phyloP scores from a whole-genome alignment of 2,888 invertebrate genomes.

The Campoletis raptor region DNA sequence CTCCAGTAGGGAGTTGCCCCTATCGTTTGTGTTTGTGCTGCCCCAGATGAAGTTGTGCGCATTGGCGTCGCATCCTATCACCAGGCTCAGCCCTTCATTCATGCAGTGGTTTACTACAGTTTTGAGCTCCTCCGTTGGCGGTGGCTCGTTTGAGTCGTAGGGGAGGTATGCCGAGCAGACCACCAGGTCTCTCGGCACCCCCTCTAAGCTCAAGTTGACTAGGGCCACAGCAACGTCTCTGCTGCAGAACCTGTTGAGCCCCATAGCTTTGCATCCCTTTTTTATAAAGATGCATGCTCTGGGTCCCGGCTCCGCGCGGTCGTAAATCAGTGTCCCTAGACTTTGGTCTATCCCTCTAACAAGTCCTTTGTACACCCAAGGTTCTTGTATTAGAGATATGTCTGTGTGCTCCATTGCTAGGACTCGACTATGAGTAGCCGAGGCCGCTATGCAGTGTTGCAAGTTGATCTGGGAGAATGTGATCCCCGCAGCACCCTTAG shows the following conservation, averaged over 20 bases:
- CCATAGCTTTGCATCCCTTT: constrained; percentile 15
- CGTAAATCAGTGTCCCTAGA: constrained; percentile 5
- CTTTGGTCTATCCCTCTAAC: constrained; percentile 4
- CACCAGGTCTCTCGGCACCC: background rate
- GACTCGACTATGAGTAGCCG: constrained; percentile 41
- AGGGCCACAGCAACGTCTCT: constrained; percentile 38
- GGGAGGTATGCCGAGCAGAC: background rate
- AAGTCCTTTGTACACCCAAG: constrained; percentile 13
- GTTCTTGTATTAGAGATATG: constrained; percentile 37
- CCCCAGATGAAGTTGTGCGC: too few species aligned
- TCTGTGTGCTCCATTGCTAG: constrained; percentile 53
- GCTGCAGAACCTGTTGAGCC: constrained; percentile 35
- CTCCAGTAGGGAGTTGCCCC: too few species aligned
- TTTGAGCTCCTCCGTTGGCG: too few species aligned
- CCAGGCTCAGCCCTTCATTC: too few species aligned
- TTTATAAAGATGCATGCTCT: constrained; percentile 46
- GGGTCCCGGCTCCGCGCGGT: constrained; percentile 20
- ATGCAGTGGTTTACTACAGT: too few species aligned
- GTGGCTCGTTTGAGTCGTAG: too few species aligned
- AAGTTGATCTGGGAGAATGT: constrained; percentile 38
- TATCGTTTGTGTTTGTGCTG: too few species aligned
- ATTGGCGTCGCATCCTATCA: too few species aligned
- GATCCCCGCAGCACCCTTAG: background rate
- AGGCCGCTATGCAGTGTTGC: constrained; percentile 37
- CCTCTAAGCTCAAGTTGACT: background rate